A percentile compares a stretch with the other conserved stretches of the same genome.
These are phyloP conservation scores for Dermatemys mawii DNA, from an alignment of 2,113 vertebrate genomes.

Conservation along the genomic window DNA sequence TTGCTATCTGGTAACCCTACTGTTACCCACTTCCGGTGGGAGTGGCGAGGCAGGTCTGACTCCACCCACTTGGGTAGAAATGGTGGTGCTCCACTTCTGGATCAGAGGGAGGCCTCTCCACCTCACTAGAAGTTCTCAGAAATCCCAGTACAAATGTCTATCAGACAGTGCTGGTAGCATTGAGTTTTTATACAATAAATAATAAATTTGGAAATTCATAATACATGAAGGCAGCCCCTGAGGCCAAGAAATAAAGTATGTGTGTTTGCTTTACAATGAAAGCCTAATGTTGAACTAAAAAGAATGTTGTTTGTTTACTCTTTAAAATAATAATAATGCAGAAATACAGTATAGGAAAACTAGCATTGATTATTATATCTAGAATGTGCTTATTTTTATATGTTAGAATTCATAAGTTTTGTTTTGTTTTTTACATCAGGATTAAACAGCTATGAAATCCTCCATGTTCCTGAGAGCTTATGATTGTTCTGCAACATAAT, in stretches of 20 bases:
- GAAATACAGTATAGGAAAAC: neutral
- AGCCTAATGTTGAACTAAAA: constrained; percentile 27
- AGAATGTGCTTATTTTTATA: constrained; percentile 22
- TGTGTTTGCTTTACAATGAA: neutral
- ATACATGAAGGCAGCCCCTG: constrained; percentile 14
- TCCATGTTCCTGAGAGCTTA: constrained; percentile 28
- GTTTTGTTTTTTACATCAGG: neutral
- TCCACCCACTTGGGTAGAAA: no score
- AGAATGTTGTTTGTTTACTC: neutral
- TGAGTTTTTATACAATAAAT: constrained; percentile 40
- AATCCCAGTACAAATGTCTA: neutral
- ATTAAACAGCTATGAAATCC: neutral
- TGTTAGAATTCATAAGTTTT: neutral
- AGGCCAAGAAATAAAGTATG: constrained; percentile 31
- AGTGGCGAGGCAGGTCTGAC: no score
- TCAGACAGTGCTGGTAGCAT: neutral
- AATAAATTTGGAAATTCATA: constrained; percentile 34
- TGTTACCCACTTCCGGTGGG: no score
- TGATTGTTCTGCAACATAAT: constrained; percentile 27
- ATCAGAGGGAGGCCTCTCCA: no score
- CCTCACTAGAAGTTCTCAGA: neutral
- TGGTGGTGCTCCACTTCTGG: no score
- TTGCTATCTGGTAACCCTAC: no score
- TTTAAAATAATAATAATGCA: constrained; percentile 3
- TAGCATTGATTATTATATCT: constrained; percentile 27